phyloP scores from a whole-genome alignment of 2,113 vertebrate species.

The Anoplopoma fimbria region DNA sequence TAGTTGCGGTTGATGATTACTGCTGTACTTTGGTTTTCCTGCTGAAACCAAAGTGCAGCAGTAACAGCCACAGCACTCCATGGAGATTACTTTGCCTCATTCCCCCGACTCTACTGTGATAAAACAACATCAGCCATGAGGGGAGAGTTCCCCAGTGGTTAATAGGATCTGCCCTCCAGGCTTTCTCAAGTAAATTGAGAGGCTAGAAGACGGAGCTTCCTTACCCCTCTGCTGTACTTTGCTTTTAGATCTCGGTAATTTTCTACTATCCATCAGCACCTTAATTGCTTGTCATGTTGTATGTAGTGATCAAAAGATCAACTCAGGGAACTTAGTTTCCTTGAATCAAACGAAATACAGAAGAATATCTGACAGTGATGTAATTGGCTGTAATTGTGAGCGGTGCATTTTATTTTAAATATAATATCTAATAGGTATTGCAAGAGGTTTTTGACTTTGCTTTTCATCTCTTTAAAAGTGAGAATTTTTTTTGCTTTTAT shows the following conservation, averaged over 20 bases:
- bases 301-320: constrained; percentile 47
- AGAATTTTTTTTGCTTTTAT: constrained; percentile 9
- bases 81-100: constrained; percentile 30
- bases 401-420: constrained; percentile 7
- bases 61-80: constrained; percentile 13
- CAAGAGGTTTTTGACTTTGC: constrained; percentile 15
- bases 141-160: constrained; percentile 35
- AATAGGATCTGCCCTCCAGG: constrained; percentile 55
- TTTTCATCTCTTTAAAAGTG: constrained; percentile 39
- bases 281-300: constrained; percentile 60
- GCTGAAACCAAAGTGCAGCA: no score
- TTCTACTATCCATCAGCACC: constrained; percentile 43
- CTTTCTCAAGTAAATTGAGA: constrained; percentile 42
- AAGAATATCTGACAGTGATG: constrained; percentile 39
- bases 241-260: constrained; percentile 33
- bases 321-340: constrained; percentile 8
- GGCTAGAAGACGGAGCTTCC: constrained; percentile 12
- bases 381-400: constrained; percentile 59
- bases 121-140: constrained; percentile 49
- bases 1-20: constrained; percentile 3
- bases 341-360: constrained; percentile 7
- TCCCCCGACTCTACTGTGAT: constrained; percentile 52
- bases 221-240: constrained; percentile 23
- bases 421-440: constrained; percentile 4
- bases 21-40: constrained; percentile 33